These are phyloP conservation scores for Chloropsis hardwickii DNA, from an alignment of 2,113 vertebrate species.

Conservation along the genomic window DNA sequence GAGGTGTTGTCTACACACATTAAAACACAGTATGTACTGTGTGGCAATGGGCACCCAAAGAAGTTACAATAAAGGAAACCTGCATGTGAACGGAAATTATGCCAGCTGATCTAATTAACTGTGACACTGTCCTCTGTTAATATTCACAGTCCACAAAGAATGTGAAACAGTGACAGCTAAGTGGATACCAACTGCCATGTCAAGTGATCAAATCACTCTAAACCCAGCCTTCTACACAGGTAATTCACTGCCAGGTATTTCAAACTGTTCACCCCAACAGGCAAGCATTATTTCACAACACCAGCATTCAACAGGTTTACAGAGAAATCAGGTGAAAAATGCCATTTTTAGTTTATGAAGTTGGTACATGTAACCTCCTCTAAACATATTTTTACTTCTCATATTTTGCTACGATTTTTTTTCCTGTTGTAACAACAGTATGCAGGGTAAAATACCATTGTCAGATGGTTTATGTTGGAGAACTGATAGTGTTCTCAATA, in stretches of 20 bases:
- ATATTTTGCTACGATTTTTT: not conserved
- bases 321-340: not conserved
- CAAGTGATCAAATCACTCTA: not conserved
- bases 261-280: not conserved
- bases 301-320: not conserved
- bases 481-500: not conserved
- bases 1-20: not conserved
- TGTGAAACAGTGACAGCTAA: not conserved
- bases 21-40: not conserved
- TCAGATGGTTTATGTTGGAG: not conserved
- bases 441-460: not conserved
- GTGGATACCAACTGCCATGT: not conserved
- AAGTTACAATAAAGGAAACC: not conserved
- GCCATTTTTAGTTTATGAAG: not conserved
- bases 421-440: not conserved
- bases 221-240: not conserved
- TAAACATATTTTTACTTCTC: not conserved
- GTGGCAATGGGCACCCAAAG: not conserved
- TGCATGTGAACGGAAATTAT: not conserved
- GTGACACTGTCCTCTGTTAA: not conserved
- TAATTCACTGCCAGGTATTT: not conserved
- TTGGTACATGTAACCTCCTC: not conserved
- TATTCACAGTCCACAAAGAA: not conserved
- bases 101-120: not conserved
- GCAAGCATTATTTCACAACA: not conserved